Conservation (phyloP, 2,113 vertebrate species). For the Megaceryle maxima region DNA sequence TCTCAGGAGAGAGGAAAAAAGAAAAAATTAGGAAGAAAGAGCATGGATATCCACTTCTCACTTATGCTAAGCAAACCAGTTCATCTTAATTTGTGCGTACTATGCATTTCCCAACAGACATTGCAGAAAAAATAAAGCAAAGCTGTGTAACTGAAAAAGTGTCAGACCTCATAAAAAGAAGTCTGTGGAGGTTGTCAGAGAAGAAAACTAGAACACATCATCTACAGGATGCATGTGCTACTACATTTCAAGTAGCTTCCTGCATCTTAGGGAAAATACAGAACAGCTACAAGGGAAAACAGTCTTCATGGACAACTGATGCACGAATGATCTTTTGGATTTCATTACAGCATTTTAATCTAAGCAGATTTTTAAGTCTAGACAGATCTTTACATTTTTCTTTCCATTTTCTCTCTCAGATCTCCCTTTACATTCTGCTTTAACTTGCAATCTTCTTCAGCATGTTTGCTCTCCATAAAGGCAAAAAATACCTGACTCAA, state of each 20-base stretch:
- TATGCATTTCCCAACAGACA: neutral
- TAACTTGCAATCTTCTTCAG: neutral
- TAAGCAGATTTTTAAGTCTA: neutral
- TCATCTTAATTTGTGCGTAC: neutral
- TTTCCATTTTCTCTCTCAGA: neutral
- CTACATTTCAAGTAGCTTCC: neutral
- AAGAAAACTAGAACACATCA: neutral
- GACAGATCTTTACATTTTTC: neutral
- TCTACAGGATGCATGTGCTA: neutral
- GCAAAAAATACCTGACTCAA: neutral
- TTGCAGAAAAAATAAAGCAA: neutral
- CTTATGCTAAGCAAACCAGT: neutral
- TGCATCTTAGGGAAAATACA: neutral
- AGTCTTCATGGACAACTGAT: neutral
- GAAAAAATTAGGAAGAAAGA: neutral
- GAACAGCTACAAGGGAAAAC: neutral
- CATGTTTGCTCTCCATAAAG: neutral
- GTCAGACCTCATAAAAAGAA: neutral
- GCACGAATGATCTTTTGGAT: neutral
- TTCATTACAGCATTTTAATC: neutral
- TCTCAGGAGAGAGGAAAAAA: rapidly evolving
- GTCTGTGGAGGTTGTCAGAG: neutral
- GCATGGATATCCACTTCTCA: neutral
- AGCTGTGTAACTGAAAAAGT: neutral
- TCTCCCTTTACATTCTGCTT: neutral